Evolutionary conservation across 2,113 vertebrate genomes (phyloP).

Genomic region (Pelusios castaneus): DNA sequence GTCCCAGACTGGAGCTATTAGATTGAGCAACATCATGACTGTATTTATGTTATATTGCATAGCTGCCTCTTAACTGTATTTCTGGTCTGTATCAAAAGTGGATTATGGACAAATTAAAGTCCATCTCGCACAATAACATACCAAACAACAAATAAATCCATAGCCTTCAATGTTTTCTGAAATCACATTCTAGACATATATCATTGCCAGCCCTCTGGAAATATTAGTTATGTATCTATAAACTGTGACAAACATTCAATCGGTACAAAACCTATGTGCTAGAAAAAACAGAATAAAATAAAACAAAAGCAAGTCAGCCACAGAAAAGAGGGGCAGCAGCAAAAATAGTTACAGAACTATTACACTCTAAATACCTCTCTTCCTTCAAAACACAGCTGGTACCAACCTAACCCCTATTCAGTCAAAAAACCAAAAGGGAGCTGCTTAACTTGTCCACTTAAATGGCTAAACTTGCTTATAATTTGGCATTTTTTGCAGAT

Average conservation of each 20-base stretch:
- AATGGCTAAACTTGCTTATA: neutral
- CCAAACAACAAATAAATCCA: constrained; percentile 47
- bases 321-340: fast-evolving
- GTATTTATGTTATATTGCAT: neutral
- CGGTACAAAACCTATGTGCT: neutral
- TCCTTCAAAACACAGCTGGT: neutral
- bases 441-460: neutral
- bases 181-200: constrained; percentile 32
- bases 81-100: neutral
- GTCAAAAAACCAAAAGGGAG: neutral
- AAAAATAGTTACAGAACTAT: neutral
- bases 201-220: neutral
- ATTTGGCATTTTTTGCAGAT: neutral
- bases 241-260: neutral
- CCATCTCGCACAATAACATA: fast-evolving
- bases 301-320: neutral
- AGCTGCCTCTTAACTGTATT: neutral
- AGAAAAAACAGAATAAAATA: neutral
- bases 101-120: neutral
- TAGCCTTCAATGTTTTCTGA: neutral
- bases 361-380: neutral
- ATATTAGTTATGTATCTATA: neutral
- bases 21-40: neutral
- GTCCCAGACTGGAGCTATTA: neutral
- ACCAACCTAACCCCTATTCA: neutral